phyloP scores from a whole-genome alignment of 2,797 vertebrate genomes.

The Halcyon badia region DNA sequence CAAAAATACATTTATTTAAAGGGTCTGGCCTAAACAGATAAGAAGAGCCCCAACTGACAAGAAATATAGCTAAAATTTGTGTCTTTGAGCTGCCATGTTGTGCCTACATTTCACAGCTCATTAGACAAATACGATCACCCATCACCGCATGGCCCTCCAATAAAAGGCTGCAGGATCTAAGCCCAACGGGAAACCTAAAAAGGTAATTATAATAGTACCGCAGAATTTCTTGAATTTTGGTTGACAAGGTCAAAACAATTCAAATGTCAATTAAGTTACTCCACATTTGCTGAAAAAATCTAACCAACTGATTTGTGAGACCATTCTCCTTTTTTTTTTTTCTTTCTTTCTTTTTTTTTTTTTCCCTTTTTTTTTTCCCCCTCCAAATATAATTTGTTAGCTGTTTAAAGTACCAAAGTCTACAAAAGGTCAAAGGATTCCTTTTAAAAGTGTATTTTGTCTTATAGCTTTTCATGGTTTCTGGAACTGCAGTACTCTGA shows the following conservation, averaged over 20 bases:
- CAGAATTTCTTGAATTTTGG: background rate
- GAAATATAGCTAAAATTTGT: constrained; percentile 23
- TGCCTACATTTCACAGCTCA: constrained; percentile 41
- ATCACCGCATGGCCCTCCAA: background rate
- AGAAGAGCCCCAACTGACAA: background rate
- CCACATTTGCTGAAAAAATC: background rate
- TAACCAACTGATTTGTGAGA: background rate
- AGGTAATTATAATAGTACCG: constrained; percentile 29
- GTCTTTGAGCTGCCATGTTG: constrained; percentile 6
- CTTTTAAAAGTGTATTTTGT: background rate
- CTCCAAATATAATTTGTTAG: background rate
- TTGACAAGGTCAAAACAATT: constrained; percentile 33
- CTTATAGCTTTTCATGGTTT: background rate
- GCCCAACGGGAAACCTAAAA: background rate
- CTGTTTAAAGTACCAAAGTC: constrained; percentile 1
- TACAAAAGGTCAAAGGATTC: constrained; percentile 9
- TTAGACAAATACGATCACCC: background rate
- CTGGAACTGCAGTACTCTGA: background rate
- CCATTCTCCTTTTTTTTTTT: background rate
- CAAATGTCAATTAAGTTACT: background rate
- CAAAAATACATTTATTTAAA: constrained; percentile 40
- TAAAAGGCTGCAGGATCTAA: background rate
- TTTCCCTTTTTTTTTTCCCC: background rate
- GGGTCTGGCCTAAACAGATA: constrained; percentile 32
- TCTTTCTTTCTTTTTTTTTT: background rate